A percentile compares a stretch with the other conserved stretches of the same genome.
Conservation (phyloP, 2,113 vertebrate genomes). For the Nipponia nippon region DNA sequence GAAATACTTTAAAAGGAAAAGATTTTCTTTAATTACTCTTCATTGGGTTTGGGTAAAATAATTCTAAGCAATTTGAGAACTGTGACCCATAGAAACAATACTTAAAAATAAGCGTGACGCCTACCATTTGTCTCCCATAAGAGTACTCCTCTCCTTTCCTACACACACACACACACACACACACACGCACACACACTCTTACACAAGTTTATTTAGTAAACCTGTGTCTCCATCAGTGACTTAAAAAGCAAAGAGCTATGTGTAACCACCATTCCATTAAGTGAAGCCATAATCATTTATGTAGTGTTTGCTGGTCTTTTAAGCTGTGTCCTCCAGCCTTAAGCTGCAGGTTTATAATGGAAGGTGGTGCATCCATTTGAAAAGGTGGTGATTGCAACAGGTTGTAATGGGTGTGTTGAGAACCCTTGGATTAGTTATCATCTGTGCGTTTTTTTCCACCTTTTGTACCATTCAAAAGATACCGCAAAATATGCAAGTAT, state of each 20-base stretch:
- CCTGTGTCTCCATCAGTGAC: background rate
- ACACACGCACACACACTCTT: background rate
- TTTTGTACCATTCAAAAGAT: background rate
- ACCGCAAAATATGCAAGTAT: background rate
- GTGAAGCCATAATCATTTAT: background rate
- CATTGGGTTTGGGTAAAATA: background rate
- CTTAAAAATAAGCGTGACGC: background rate
- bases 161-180: too few relatives aligned
- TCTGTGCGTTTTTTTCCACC: background rate
- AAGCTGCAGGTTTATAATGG: background rate
- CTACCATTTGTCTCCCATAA: background rate
- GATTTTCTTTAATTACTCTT: background rate
- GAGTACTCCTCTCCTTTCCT: background rate
- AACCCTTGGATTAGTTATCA: background rate
- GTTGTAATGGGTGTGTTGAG: background rate
- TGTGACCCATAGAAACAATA: background rate
- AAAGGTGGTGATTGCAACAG: background rate
- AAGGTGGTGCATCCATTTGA: background rate
- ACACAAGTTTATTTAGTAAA: background rate
- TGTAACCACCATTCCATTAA: background rate
- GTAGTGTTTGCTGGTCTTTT: background rate
- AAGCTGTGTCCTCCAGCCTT: background rate
- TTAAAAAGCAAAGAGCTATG: background rate
- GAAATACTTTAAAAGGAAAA: background rate
- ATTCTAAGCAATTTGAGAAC: background rate